Evolutionary conservation across 2,113 vertebrate species (phyloP), one percentile per base, ranked within the genome.

Genomic region (Sander vitreus): DNA sequence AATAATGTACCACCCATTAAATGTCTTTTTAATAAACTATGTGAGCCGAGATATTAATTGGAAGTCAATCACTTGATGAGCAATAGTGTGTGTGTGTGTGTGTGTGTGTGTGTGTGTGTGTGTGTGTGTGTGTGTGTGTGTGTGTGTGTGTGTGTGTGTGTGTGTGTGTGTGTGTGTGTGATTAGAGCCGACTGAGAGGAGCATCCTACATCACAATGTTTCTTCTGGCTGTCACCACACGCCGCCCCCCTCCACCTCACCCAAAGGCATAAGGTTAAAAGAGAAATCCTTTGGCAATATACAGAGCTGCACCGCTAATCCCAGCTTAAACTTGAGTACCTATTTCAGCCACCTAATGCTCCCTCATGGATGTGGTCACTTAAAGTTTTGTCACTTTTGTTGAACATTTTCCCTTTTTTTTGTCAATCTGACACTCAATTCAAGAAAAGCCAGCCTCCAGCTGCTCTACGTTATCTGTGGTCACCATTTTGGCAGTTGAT

Each of bases 341-440:
- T 89, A 76, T 90, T 92, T 92, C 92, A 94, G 92, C 83, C 83
- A 75, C 68, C 67, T 93, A 95, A 94, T 94, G 86, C 76, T 78
- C 85, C 88, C 84, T 75, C 83, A 78, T 85, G 80, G 58, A 64
- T 73, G 58, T 59, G 80, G 23, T 70, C 69, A 27, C 68, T 78
- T 64, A 70, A 88, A 87, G 84, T 86, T 57, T 51, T 53, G 23
- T 15, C 53, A 53, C 69, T 67, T 80, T 71, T 77, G 4, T 10
- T 1, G 5, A 76, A 36, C n/a, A 74, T 76, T 83, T 69, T 58
- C 1, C 33, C 50, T 57, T 67, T 79, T 79, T 80, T 51, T 8
- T 2, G 50, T 43, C 11, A 33, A 75, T 53, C 36, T 88, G 10
- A 23, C 30, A 10, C 36, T 5, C 11, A 72, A 50, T 25, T 25